Conservation (phyloP, 2,113 vertebrate species). For the Oxyruncus cristatus region DNA sequence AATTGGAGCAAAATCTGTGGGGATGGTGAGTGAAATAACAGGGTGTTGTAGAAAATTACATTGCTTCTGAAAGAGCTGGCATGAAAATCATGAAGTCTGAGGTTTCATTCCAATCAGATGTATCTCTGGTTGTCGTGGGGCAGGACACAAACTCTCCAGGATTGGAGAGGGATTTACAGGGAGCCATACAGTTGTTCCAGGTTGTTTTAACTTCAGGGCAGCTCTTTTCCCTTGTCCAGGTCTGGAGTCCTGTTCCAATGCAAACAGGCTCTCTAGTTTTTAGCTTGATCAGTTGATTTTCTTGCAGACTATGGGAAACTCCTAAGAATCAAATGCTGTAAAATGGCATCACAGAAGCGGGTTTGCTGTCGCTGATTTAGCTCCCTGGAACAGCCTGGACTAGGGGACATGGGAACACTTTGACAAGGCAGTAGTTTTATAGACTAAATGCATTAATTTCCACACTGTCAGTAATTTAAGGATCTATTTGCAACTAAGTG, state of each 20-base stretch:
- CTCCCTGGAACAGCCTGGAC: not conserved
- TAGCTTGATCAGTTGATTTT: not conserved
- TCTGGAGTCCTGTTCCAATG: not conserved
- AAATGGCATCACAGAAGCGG: not conserved
- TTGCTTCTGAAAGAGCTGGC: conserved; percentile 71
- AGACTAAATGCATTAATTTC: not conserved
- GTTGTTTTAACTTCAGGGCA: not conserved
- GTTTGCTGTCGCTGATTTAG: not conserved
- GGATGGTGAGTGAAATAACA: conserved; percentile 74
- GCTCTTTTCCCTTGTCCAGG: not conserved
- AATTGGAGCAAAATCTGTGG: conserved; percentile 71
- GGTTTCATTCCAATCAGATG: conserved; percentile 78
- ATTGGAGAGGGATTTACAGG: not conserved
- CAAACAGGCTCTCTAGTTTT: not conserved
- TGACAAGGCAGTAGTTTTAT: not conserved
- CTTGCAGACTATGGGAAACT: not conserved
- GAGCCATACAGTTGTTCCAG: not conserved
- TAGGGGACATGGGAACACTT: not conserved
- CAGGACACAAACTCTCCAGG: not conserved
- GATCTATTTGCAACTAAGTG: not conserved
- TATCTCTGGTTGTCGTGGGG: conserved; percentile 48
- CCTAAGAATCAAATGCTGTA: not conserved
- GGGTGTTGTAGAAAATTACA: conserved; percentile 72
- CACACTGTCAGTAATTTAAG: not conserved
- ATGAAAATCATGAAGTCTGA: conserved; percentile 69